Evolutionary conservation across 2,888 invertebrate genomes (phyloP), one percentile per base, ranked within the genome.

Genomic region (Leuctra nigra): DNA sequence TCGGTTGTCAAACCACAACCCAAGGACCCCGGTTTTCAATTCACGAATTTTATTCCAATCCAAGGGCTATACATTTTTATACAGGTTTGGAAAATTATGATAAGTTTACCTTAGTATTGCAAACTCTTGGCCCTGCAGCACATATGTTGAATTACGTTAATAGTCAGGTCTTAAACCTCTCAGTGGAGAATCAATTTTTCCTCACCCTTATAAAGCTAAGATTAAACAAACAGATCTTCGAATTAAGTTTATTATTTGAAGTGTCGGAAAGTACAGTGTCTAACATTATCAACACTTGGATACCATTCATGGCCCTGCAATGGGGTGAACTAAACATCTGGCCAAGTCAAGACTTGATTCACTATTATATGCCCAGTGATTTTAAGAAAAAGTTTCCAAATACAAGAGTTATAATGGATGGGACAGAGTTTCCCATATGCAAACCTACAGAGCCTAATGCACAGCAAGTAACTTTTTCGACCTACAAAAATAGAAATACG

Each of bases 401-500:
- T 16, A 62, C 63, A 18, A 35, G 62, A 35, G 59, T 63, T 9
- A 63, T 64, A 44, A 55, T 63, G 16, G 64, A 63, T 53, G 59
- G 54, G 7, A 56, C 39, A 33, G 29, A 29, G 11, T 29, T 29
- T 29, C 29, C 29, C 6, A 29, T 29, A 29, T 6, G 29, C 7
- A 29, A 29, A 29, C 57, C 63, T 23, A 36, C 20, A 23, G 60
- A 62, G 59, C 58, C 60, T 20, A 53, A 33, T 53, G 44, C 39
- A 39, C 61, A 65, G 60, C 63, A 29, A 11, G 29, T 29, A 7
- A 29, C 29, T 11, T 29, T 29, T 29, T 29, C 29, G 29, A 61
- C 63, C 1, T 64, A 64, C 44, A 63, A 65, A 58, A 62, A 65
- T 46, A 59, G 55, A 47, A 63, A 57, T 24, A 64, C 64, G 3